phyloP scores from a whole-genome alignment of 2,888 invertebrate genomes.

The Lamproptera curius region DNA sequence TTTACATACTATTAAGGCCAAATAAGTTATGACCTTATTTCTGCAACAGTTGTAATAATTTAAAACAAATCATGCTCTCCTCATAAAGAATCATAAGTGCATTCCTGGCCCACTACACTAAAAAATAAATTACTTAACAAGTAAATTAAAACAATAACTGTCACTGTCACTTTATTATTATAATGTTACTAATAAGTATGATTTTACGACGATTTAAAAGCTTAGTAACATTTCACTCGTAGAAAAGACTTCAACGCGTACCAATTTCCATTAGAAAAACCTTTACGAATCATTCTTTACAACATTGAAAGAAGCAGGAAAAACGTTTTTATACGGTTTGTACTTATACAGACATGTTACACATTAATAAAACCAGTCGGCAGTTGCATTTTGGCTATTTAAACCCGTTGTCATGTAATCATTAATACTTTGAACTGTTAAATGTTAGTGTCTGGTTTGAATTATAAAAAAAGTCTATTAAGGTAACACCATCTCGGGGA shows the following conservation, averaged over 20 bases:
- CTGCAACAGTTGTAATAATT: not conserved
- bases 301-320: too few species aligned
- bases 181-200: not conserved
- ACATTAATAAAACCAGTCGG: too few species aligned
- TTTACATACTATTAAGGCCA: not conserved
- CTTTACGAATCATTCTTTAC: too few species aligned
- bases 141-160: not conserved
- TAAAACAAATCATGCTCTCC: not conserved
- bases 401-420: not conserved
- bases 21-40: too few species aligned
- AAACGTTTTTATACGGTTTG: too few species aligned
- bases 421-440: not conserved
- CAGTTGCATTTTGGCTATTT: too few species aligned
- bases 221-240: not conserved
- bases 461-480: not conserved
- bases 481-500: not conserved
- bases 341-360: too few species aligned
- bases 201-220: not conserved
- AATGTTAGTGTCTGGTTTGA: not conserved
- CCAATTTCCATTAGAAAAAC: not conserved
- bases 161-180: not conserved
- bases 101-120: not conserved
- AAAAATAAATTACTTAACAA: too few species aligned
- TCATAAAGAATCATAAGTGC: not conserved
- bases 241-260: slow-evolving; percentile 28